phyloP scores from a whole-genome alignment of 2,888 invertebrate species.

The Xanthorhoe designata region DNA sequence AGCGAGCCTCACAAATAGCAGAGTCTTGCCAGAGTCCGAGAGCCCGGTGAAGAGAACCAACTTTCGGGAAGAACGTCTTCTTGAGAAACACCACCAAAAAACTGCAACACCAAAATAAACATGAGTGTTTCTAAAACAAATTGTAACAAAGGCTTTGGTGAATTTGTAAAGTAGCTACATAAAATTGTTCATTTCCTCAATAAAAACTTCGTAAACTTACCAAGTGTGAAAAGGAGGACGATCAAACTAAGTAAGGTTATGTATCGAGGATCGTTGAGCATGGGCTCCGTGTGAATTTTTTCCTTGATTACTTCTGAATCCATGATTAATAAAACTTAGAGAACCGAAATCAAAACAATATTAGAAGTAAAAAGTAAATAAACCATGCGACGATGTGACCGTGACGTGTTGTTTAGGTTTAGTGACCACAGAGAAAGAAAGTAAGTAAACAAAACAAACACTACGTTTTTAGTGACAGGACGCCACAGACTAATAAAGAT shows the following conservation, averaged over 20 bases:
- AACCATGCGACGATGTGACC: background rate
- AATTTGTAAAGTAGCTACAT: background rate
- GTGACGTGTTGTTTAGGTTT: background rate
- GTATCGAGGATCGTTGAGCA: slow-evolving; percentile 78
- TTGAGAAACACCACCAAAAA: slow-evolving; percentile 86
- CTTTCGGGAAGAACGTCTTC: slow-evolving; percentile 84
- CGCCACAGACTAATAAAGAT: no score
- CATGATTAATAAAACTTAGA: slow-evolving; percentile 51
- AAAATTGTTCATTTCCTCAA: background rate
- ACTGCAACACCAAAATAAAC: slow-evolving; percentile 70
- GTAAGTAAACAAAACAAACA: no score
- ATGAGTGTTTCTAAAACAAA: no score
- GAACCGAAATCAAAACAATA: background rate
- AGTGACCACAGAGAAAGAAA: no score
- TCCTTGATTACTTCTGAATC: slow-evolving; percentile 78
- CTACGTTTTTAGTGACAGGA: no score
- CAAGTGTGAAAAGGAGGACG: slow-evolving; percentile 71
- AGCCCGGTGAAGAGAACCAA: slow-evolving; percentile 93
- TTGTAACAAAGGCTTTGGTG: background rate
- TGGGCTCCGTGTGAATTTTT: slow-evolving; percentile 76
- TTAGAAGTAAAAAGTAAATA: slow-evolving; percentile 5
- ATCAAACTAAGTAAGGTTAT: slow-evolving; percentile 79
- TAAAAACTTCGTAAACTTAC: slow-evolving; percentile 58
- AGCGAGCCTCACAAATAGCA: slow-evolving; percentile 92
- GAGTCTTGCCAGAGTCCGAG: slow-evolving; percentile 96